A percentile compares a stretch with the other conserved stretches of the same genome.
phyloP scores from a whole-genome alignment of 2,888 invertebrate species.

The Platycheirus rosarum region DNA sequence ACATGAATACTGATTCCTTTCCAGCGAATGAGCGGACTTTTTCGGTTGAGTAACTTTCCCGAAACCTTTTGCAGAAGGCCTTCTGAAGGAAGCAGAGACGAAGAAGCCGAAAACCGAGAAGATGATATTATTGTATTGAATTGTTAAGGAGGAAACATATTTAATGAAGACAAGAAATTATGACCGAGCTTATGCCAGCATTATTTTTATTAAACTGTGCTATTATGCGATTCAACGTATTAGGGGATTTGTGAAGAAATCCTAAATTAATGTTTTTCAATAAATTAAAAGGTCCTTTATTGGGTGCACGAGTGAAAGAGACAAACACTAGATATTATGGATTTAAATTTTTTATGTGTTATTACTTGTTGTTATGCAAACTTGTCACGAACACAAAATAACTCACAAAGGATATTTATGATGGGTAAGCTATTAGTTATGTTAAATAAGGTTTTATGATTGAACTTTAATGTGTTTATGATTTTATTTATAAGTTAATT shows the following conservation, averaged over 20 bases:
- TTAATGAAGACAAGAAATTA: conserved; percentile 61
- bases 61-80: too few relatives aligned
- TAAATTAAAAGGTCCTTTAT: conserved; percentile 24
- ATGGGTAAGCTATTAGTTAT: conserved; percentile 32
- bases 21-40: conserved; percentile 16
- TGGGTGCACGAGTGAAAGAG: too few relatives aligned
- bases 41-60: conserved; percentile 33
- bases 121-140: conserved; percentile 29
- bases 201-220: conserved; percentile 36
- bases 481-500: conserved; percentile 13
- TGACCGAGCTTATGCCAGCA: conserved; percentile 42
- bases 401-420: conserved; percentile 20
- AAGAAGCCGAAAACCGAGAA: background rate
- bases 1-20: conserved; percentile 68
- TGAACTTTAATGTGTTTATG: conserved; percentile 33
- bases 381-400: conserved; percentile 31
- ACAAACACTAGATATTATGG: too few relatives aligned
- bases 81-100: too few relatives aligned
- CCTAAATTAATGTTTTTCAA: conserved; percentile 38
- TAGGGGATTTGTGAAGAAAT: conserved; percentile 36
- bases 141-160: conserved; percentile 52
- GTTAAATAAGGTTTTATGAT: conserved; percentile 26
- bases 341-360: conserved; percentile 14
- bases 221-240: conserved; percentile 55
- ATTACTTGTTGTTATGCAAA: background rate